These are phyloP conservation scores for Tenthredo mesomela DNA, from an alignment of 2,888 invertebrate species.

Conservation along the genomic window DNA sequence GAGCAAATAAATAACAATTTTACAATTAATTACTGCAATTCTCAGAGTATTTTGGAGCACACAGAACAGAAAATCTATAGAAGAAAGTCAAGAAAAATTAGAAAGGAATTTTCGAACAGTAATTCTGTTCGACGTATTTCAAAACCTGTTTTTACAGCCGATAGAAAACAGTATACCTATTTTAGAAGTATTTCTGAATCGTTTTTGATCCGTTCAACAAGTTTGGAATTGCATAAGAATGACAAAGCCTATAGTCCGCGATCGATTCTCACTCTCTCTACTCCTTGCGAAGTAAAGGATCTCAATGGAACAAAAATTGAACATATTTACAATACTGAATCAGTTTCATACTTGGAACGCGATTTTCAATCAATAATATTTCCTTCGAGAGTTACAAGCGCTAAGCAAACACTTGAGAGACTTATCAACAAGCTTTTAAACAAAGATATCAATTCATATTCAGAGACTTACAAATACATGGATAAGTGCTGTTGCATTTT, in stretches of 20 bases:
- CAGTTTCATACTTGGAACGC: not conserved
- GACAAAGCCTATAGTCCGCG: not conserved
- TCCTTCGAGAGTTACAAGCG: not conserved
- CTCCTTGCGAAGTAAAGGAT: not conserved
- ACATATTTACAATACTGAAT: conserved; percentile 18
- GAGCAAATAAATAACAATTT: not conserved
- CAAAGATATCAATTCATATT: conserved; percentile 20
- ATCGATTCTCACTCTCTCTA: not conserved
- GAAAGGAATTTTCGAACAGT: conserved; percentile 1
- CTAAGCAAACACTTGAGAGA: conserved; percentile 36
- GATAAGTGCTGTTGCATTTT: conserved; percentile 21
- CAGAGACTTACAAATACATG: conserved; percentile 22
- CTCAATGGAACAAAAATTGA: conserved; percentile 3
- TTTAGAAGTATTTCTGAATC: conserved; percentile 33
- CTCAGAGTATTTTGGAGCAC: not conserved
- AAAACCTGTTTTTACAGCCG: not conserved
- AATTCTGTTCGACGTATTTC: not conserved
- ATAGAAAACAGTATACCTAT: not conserved
- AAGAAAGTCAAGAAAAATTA: conserved; percentile 41
- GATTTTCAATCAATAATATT: not conserved
- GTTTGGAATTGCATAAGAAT: not conserved
- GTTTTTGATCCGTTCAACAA: not conserved
- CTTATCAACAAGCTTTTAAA: conserved; percentile 1
- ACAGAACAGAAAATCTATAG: not conserved
- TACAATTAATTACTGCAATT: not conserved